A percentile compares a stretch with the other conserved stretches of the same genome.
Conservation (phyloP, 2,797 vertebrate species). For the Melanotaenia maccullochi region DNA sequence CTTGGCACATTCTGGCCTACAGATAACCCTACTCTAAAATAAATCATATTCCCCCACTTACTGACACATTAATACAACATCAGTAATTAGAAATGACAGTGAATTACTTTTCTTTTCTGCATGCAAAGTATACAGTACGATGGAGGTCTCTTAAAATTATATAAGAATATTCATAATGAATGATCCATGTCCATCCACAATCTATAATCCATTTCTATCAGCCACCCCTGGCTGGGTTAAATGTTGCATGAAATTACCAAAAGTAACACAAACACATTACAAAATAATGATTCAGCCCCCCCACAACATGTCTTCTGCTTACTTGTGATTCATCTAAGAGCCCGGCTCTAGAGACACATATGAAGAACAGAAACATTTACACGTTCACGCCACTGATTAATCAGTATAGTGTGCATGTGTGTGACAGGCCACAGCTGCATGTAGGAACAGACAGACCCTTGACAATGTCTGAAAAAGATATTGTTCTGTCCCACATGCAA, state of each 20-base stretch:
- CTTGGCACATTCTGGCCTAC: neutral
- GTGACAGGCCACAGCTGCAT: neutral
- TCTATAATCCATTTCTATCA: constrained; percentile 13
- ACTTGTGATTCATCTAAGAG: constrained; percentile 5
- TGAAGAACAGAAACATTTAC: constrained; percentile 10
- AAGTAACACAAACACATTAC: constrained; percentile 4
- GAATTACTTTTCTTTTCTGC: neutral
- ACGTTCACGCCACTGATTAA: constrained; percentile 24
- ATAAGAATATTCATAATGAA: constrained; percentile 20
- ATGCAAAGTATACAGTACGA: constrained; percentile 1
- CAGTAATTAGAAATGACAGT: neutral
- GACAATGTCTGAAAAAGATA: constrained; percentile 5
- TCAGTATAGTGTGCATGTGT: constrained; percentile 5
- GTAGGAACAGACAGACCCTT: constrained; percentile 1
- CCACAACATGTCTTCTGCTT: constrained; percentile 24
- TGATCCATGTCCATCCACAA: constrained; percentile 9
- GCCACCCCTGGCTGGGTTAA: constrained; percentile 1
- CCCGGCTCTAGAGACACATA: constrained; percentile 16
- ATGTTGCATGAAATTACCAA: constrained; percentile 44
- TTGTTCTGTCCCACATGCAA: neutral
- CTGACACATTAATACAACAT: neutral
- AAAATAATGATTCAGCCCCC: neutral
- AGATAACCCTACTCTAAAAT: constrained; percentile 1
- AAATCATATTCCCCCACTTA: neutral
- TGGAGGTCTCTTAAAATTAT: constrained; percentile 1